Conservation (phyloP, 2,113 vertebrate genomes). For the Apteryx mantelli region DNA sequence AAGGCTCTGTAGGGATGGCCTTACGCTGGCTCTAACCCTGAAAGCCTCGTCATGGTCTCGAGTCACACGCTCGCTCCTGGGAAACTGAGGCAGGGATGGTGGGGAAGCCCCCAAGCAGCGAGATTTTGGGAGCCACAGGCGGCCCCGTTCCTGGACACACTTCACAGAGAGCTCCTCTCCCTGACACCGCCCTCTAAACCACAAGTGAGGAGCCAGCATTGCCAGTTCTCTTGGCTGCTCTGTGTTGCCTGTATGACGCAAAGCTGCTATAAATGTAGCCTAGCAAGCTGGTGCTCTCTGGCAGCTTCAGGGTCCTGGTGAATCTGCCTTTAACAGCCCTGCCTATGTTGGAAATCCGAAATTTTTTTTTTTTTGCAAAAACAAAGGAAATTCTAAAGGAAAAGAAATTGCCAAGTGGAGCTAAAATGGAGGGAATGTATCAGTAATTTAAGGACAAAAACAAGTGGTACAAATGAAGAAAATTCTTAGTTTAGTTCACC, state of each 20-base stretch:
- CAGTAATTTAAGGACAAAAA: background rate
- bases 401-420: background rate
- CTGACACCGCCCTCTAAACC: background rate
- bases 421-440: background rate
- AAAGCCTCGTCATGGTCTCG: background rate
- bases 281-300: background rate
- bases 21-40: background rate
- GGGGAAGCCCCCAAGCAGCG: accelerated
- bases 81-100: background rate
- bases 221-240: background rate
- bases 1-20: background rate
- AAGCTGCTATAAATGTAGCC: background rate
- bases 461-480: background rate
- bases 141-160: accelerated
- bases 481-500: background rate
- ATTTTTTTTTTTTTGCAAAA: accelerated
- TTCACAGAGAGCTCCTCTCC: background rate
- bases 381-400: background rate
- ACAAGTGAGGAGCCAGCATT: accelerated
- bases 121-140: background rate
- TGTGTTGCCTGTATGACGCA: background rate
- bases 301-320: background rate
- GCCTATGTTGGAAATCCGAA: background rate
- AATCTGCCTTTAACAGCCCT: background rate
- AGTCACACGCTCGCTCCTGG: background rate